Evolutionary conservation across 1,140 invertebrate genomes (phyloP).

Genomic region (Penaeus indicus): DNA sequence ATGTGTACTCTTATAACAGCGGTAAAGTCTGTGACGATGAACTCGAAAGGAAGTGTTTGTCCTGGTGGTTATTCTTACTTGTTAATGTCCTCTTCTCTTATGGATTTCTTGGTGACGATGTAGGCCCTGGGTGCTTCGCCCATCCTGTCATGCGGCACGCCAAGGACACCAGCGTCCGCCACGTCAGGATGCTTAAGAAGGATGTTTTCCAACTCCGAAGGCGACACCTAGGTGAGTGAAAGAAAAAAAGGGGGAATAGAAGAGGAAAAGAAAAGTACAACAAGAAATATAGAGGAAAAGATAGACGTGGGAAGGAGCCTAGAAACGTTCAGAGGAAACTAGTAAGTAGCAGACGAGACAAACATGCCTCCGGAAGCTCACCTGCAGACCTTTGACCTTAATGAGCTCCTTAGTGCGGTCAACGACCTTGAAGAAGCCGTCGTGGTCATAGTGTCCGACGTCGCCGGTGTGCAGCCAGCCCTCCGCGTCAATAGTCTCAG

Average conservation of each 20-base stretch:
- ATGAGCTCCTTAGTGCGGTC: conserved; percentile 68
- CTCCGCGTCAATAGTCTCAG: conserved; percentile 1
- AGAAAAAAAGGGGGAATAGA: no score
- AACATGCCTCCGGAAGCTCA: not conserved
- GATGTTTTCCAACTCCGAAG: conserved; percentile 73
- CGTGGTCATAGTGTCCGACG: conserved; percentile 68
- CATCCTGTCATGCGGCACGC: conserved; percentile 79
- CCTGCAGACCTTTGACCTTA: conserved; percentile 56
- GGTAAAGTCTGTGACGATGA: no score
- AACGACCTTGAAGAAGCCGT: conserved; percentile 68
- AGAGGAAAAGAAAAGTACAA: no score
- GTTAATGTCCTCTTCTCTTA: conserved; percentile 63
- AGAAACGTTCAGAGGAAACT: no score
- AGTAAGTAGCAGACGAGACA: no score
- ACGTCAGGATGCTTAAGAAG: conserved; percentile 71
- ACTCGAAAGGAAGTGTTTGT: not conserved
- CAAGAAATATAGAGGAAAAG: no score
- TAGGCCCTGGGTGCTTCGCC: conserved; percentile 84
- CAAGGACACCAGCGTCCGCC: conserved; percentile 79
- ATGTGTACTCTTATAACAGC: no score
- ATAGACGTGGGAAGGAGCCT: no score
- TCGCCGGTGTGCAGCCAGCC: conserved; percentile 69
- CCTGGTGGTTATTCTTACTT: not conserved
- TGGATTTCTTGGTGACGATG: conserved; percentile 73
- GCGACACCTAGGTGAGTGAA: conserved; percentile 70